Base-by-base conservation (phyloP, 92 coral and sea anemone genomes). In the Paragorgia papillata region DNA sequence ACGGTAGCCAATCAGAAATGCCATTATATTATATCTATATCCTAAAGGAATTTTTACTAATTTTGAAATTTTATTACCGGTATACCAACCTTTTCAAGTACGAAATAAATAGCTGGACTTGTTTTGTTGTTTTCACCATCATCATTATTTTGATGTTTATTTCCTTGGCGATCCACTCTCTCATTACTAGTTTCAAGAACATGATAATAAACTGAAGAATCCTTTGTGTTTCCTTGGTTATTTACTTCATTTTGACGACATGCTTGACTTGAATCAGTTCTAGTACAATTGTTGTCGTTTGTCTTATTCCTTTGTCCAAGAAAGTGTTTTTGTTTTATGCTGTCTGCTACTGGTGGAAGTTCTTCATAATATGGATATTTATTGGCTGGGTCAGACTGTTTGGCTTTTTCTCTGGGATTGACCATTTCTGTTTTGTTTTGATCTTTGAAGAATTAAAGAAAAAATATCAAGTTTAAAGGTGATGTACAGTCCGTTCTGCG, bases 331-430 rank as follows among this genome's bases (percentile, higher is more conserved):
- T 56, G 22, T 49, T 32, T 19, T 53, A 30, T 34, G 5, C 28
- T 32, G 29, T 71, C 64, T 30, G 1, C 3, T 28, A 34, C 15
- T 30, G 64, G 49, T 0, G 51, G 64, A 57, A 71, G 39, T 41
- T 71, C 78, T 55, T 54, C 78, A 22, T 71, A 71, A 32, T 14
- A 71, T 7, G 78, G 78, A 55, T 71, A 71, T 13, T 71, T 71
- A 28, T 71, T 71, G 3, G 62, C 51, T 2, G 78, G 43, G 22
- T 53, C 50, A 7, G 37, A n/a, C 37, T 55, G 17, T 27, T 24
- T 44, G 0, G 18, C 75, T 25, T 68, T 44, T 3, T 68, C 41
- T 68, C 35, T 46, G 28, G 58, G 35, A 14, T 66, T 66, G 21
- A n/a, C n/a, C 56, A 40, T 21, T 15, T 32, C 28, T 33, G 25